Evolutionary conservation across 2,797 vertebrate genomes (phyloP), one percentile per base, ranked within the genome.

Genomic region (Acestrorhynchus altus): DNA sequence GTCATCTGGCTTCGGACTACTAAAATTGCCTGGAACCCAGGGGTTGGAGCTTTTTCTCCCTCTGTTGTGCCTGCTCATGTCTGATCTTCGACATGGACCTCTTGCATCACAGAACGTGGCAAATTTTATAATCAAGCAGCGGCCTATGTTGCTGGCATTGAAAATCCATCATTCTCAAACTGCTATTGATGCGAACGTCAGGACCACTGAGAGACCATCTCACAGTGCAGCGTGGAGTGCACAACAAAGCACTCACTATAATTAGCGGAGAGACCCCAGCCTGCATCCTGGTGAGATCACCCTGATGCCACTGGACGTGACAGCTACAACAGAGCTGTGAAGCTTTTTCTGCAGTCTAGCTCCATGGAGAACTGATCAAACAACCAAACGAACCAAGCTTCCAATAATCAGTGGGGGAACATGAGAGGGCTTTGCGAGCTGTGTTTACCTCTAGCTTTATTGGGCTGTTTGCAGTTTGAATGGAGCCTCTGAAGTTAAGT

Each of bases 181-280:
- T 88, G 81, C 90, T 91, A 93, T 93, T 90, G 92, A 94, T 90
- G 90, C 78, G 89, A 89, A 87, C 64, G 89, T 92, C 91, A 91
- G 86, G 88, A 81, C 83, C 88, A 65, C 87, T 82, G 85, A 90
- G 87, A 89, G 84, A 81, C 83, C 80, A 86, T 90, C 88, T 83
- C 86, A 84, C 77, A 84, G 86, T 86, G 86, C 83, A 83, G 86
- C 85, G 86, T 85, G 87, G 84, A 79, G 83, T 67, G 78, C 83
- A 86, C 76, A 87, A 84, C 82, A 87, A 88, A 90, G 92, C 90
- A 92, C 90, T 94, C 90, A 90, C 86, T 86, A 81, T 91, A 92
- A 93, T 93, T 92, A 92, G 83, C 86, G 76, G 60, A 74, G 28
- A 79, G 80, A 83, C 72, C 81, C 77, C 52, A 65, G 77, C 52